Base-by-base conservation (phyloP, 2,113 vertebrate species). In the Dipodomys merriami region DNA sequence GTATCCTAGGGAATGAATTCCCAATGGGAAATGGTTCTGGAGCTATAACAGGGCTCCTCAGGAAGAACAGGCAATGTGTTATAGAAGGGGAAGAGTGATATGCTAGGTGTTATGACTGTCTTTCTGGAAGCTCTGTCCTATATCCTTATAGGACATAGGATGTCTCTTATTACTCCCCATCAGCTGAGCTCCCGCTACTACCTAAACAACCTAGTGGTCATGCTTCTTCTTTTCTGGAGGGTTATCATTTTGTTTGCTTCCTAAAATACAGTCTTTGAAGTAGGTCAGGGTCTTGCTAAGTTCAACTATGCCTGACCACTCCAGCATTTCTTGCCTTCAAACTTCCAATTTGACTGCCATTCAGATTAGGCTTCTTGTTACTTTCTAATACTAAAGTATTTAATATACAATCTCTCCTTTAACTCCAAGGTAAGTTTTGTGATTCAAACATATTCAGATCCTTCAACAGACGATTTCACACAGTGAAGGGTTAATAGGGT, bases 401-500 rank as follows among this genome's bases (percentile, higher is more conserved):
- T 72, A 18, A 62, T 8, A 9, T 57, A 20, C 67, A 8, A 72
- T 23, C 12, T 23, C 64, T 94, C 39, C 77, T 67, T 74, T 64
- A 86, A 73, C 30, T 77, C 15, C 8, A 72, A 0, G 19, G 19
- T 0, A 25, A 72, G 29, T 33, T 62, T 90, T 76, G 95, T 27
- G 12, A 71, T 90, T 80, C 94, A n/a, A 62, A 30, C 85, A 44
- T 78, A 64, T 84, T 77, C 89, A 22, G 80, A 76, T 86, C 22
- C 16, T 87, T 57, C 16, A 60, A 18, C 33, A 92, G 8, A 6
- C 0, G 25, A 84, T 92, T 83, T 2, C 30, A 60, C 18, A 39
- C 7, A 65, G 20, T 46, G 6, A 90, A 71, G 19, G 53, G 35
- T 73, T 96, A 67, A 71, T 57, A 13, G 53, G 53, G 15, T 57